A percentile compares a stretch with the other conserved stretches of the same genome.
Evolutionary conservation across 2,113 vertebrate species (phyloP).

Genomic region (Phalacrocorax aristotelis): DNA sequence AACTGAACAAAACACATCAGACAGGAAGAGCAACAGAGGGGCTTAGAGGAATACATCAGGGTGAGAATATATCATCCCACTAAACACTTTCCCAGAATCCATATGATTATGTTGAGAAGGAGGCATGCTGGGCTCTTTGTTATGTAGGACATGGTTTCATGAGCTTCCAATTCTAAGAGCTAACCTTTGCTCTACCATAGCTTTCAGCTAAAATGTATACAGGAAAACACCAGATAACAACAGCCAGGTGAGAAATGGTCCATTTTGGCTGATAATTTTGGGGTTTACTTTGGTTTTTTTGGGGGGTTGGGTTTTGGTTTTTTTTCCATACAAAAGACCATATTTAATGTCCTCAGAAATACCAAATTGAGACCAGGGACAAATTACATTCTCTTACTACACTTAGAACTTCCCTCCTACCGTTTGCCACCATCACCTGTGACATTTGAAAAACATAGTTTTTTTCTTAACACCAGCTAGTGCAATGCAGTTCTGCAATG

Average conservation of each 20-base stretch:
- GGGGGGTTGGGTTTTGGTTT: background rate
- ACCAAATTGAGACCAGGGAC: background rate
- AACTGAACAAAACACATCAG: background rate
- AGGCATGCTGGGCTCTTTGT: background rate
- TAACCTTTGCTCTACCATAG: background rate
- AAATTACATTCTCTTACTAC: background rate
- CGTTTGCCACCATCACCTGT: background rate
- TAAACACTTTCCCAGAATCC: background rate
- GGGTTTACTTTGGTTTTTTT: too few species aligned
- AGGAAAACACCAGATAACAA: background rate
- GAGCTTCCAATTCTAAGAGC: background rate
- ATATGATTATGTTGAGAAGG: background rate
- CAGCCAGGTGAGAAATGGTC: background rate
- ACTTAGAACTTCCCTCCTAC: background rate
- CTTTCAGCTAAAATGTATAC: background rate
- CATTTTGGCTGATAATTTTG: background rate
- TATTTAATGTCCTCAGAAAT: background rate
- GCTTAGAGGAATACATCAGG: background rate
- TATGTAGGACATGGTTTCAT: background rate
- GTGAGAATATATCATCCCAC: background rate
- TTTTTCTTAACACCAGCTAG: background rate
- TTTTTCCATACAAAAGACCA: background rate
- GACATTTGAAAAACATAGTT: background rate
- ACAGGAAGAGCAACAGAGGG: background rate
- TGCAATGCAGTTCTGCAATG: background rate